phyloP scores from a whole-genome alignment of 2,888 invertebrate genomes.

The Hypselothyrea guttata region DNA sequence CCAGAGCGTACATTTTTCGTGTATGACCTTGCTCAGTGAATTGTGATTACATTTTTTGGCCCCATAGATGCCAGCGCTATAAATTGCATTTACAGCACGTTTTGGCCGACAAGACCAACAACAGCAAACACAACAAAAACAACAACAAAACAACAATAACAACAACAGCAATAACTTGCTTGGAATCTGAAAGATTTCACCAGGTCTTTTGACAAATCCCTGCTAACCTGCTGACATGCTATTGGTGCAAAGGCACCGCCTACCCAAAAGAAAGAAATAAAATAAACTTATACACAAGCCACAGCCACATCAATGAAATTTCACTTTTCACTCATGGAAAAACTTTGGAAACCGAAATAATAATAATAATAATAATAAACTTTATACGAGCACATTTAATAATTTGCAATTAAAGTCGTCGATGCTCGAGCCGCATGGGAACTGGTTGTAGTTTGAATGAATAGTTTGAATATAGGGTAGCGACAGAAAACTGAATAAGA shows the following conservation, averaged over 20 bases:
- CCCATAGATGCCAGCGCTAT: conserved; percentile 10
- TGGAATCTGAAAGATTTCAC: conserved; percentile 54
- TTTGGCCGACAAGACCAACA: conserved; percentile 15
- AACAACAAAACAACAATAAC: conserved; percentile 2
- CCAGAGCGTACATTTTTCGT: conserved; percentile 40
- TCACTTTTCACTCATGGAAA: conserved; percentile 67
- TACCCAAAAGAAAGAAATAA: conserved; percentile 13
- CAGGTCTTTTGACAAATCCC: conserved; percentile 66
- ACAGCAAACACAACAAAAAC: conserved; percentile 2
- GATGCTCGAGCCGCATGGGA: conserved; percentile 37
- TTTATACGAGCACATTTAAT: conserved; percentile 53
- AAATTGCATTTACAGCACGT: conserved; percentile 47
- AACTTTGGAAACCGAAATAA: conserved; percentile 29
- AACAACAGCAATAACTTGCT: conserved; percentile 4
- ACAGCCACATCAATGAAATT: conserved; percentile 50
- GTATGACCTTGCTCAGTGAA: conserved; percentile 40
- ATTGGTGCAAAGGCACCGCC: conserved; percentile 38
- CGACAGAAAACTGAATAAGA: too few species aligned
- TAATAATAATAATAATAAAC: conserved; percentile 21
- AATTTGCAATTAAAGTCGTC: conserved; percentile 67
- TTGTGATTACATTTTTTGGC: conserved; percentile 42
- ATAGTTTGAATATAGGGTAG: too few species aligned
- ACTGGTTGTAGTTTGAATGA: conserved; percentile 27
- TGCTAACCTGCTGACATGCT: conserved; percentile 74
- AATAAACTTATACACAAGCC: conserved; percentile 27